Evolutionary conservation across 2,888 invertebrate species (phyloP).

Genomic region (Hyalella azteca): DNA sequence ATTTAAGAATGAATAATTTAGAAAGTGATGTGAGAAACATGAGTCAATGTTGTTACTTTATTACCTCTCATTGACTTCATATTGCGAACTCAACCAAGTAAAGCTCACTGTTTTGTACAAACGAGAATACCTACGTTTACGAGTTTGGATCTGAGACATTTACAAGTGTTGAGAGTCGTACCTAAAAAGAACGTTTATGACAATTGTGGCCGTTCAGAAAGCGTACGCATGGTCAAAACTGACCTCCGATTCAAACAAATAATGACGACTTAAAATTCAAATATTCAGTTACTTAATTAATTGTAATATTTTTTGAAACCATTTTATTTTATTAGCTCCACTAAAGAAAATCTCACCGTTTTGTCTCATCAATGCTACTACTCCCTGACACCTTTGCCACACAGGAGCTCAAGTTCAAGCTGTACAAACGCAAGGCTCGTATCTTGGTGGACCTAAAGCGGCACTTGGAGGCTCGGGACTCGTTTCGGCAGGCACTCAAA

Average conservation of each 20-base stretch:
- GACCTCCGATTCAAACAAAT: neutral
- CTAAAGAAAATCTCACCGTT: neutral
- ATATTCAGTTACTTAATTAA: neutral
- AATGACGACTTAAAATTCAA: neutral
- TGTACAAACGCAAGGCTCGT: constrained; percentile 55
- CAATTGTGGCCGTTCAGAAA: no score
- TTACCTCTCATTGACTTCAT: no score
- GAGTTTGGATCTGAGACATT: neutral
- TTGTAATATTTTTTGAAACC: neutral
- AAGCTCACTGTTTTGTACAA: neutral
- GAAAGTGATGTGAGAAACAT: no score
- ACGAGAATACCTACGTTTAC: neutral
- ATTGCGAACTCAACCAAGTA: no score
- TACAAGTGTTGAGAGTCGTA: neutral
- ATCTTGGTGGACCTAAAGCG: constrained; percentile 52
- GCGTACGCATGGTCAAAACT: neutral
- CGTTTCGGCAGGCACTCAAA: constrained; percentile 57
- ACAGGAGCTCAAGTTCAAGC: constrained; percentile 56
- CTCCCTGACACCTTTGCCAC: neutral
- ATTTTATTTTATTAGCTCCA: neutral
- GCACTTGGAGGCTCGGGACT: constrained; percentile 52
- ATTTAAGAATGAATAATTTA: no score
- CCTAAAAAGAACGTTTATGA: neutral
- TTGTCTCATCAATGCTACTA: neutral
- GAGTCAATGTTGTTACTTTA: no score